Evolutionary conservation across 2,113 vertebrate species (phyloP).

Genomic region (Pomatorhinus ruficollis): DNA sequence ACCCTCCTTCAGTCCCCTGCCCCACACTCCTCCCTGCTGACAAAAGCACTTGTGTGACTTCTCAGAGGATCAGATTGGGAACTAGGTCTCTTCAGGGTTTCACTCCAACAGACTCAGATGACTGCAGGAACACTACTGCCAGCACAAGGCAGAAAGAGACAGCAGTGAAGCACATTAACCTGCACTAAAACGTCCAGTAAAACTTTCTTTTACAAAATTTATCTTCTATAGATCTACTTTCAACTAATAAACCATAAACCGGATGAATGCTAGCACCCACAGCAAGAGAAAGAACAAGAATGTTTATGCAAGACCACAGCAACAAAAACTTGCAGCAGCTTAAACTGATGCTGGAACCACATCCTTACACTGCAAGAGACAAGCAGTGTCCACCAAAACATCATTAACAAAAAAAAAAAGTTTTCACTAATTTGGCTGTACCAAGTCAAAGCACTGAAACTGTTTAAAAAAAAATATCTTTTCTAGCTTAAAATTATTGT

Average conservation of each 20-base stretch:
- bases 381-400: not conserved
- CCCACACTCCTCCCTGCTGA: conserved; percentile 44
- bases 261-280: not conserved
- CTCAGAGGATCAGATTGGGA: not conserved
- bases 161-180: not conserved
- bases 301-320: not conserved
- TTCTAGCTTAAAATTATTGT: not conserved
- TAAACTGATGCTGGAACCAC: not conserved
- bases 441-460: not conserved
- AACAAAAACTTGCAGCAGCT: not conserved
- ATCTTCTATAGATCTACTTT: not conserved
- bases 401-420: not conserved
- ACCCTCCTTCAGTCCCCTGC: not conserved
- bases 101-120: not conserved
- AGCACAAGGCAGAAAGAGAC: not conserved
- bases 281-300: not conserved
- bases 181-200: not conserved
- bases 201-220: not conserved
- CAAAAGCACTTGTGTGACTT: conserved; percentile 26
- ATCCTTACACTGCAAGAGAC: not conserved
- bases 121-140: not conserved
- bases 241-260: not conserved
- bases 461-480: not conserved
- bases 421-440: not conserved
- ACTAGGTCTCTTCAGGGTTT: not conserved